A percentile compares a stretch with the other conserved stretches of the same genome.
Evolutionary conservation across 2,797 vertebrate genomes (phyloP).

Genomic region (Galagoides demidoff): DNA sequence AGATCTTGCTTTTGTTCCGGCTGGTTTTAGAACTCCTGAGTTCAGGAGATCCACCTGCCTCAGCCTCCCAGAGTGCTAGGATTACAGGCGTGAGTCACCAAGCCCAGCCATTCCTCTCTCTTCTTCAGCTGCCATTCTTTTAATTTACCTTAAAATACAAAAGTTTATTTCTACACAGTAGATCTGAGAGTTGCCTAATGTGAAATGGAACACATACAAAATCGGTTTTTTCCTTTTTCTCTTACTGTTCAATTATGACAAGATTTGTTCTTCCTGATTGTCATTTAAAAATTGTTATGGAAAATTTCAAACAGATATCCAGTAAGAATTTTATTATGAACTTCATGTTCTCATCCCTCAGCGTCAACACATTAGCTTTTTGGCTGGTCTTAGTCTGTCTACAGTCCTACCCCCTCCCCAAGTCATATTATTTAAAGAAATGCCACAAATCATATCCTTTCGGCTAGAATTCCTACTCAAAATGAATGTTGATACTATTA

Average conservation of each 20-base stretch:
- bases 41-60: too few species aligned
- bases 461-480: background rate
- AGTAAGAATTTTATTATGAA: background rate
- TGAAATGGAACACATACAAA: background rate
- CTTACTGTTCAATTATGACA: background rate
- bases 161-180: background rate
- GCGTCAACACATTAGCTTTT: background rate
- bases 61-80: too few species aligned
- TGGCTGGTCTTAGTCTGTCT: background rate
- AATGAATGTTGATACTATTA: background rate
- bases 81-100: too few species aligned
- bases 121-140: background rate
- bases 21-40: too few species aligned
- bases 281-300: background rate
- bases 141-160: background rate
- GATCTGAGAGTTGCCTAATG: background rate
- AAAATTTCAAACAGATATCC: background rate
- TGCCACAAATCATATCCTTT: background rate
- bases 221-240: background rate
- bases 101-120: background rate
- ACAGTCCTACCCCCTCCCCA: too few species aligned
- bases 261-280: background rate
- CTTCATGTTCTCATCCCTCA: too few species aligned
- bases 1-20: too few species aligned
- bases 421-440: background rate